Evolutionary conservation across 2,113 vertebrate genomes (phyloP).

Genomic region (Phyllostomus discolor): DNA sequence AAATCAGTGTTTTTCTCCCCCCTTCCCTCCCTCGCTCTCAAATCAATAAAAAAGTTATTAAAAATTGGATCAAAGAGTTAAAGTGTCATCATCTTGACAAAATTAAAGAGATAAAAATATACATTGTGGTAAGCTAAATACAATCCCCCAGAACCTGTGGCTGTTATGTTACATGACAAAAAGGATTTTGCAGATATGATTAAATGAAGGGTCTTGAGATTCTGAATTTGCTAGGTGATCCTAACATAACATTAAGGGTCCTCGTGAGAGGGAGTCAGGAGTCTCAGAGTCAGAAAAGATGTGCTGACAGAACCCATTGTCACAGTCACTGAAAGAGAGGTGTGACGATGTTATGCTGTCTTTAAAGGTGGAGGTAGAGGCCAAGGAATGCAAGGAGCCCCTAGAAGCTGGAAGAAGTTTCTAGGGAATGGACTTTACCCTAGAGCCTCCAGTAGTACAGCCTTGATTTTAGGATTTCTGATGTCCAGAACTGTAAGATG

Average conservation of each 20-base stretch:
- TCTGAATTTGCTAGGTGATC: not conserved
- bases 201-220: not conserved
- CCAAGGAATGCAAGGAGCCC: not conserved
- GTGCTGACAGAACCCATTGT: not conserved
- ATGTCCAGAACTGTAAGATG: not conserved
- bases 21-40: too few relatives aligned
- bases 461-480: not conserved
- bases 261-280: not conserved
- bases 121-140: not conserved
- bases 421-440: not conserved
- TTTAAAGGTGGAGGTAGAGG: not conserved
- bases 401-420: not conserved
- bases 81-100: not conserved
- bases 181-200: not conserved
- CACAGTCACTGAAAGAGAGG: not conserved
- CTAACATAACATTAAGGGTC: not conserved
- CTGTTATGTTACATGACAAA: not conserved
- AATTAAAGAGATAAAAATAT: not conserved
- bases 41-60: not conserved
- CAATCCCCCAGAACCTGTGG: not conserved
- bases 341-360: not conserved
- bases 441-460: not conserved
- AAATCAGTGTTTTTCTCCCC: too few relatives aligned
- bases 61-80: not conserved
- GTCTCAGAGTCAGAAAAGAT: not conserved